Evolutionary conservation across 1,140 invertebrate species (phyloP).

Genomic region (Drosophila murphyi): DNA sequence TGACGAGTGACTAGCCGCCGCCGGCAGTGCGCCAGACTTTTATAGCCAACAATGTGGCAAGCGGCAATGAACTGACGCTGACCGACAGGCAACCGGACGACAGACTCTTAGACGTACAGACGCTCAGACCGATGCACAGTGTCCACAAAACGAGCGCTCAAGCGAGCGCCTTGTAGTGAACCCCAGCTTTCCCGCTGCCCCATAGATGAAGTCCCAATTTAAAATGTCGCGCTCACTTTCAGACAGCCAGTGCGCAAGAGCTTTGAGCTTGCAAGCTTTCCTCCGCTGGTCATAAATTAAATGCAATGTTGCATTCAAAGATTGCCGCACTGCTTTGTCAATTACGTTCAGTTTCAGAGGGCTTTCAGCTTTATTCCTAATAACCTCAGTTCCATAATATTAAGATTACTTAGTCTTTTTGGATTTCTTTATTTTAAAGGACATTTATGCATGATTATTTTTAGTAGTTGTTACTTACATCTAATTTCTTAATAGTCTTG

Average conservation of each 20-base stretch:
- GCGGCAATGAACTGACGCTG: conserved; percentile 11
- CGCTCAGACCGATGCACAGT: background rate
- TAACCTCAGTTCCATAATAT: too few species aligned
- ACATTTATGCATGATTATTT: conserved; percentile 54
- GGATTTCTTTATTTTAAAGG: conserved; percentile 54
- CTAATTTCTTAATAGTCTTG: conserved; percentile 47
- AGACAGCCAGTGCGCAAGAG: too few species aligned
- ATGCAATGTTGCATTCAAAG: background rate
- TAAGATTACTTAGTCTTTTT: conserved; percentile 54
- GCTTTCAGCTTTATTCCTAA: background rate
- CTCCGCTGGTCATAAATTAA: background rate
- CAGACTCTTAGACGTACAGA: background rate
- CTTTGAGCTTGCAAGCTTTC: background rate
- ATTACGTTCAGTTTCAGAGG: too few species aligned
- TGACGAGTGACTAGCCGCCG: conserved; percentile 56
- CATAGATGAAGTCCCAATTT: background rate
- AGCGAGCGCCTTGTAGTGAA: conserved; percentile 5
- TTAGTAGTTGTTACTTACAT: conserved; percentile 26
- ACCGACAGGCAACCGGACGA: conserved; percentile 14
- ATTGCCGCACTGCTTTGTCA: background rate
- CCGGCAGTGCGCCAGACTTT: conserved; percentile 67
- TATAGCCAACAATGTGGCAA: conserved; percentile 70
- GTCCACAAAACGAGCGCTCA: background rate
- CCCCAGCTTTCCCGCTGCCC: background rate
- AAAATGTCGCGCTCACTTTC: conserved; percentile 8